Conservation (phyloP, 2,888 invertebrate species). For the Troides helena region DNA sequence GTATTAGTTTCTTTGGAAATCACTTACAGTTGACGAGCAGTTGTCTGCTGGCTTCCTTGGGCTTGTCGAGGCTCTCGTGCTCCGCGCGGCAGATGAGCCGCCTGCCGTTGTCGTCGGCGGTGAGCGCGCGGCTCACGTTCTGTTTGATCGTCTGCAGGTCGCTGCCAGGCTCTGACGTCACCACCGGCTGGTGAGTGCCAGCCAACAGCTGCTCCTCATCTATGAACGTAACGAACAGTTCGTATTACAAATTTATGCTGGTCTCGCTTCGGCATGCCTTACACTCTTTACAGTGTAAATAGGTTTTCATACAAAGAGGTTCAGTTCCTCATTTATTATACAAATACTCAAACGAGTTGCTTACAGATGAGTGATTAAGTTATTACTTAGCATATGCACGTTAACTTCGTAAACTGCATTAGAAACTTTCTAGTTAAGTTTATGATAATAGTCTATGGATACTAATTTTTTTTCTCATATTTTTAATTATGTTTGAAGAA, state of each 20-base stretch:
- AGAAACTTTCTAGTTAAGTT: too few species aligned
- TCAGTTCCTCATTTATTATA: too few species aligned
- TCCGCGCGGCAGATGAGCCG: conserved; percentile 83
- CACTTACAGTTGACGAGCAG: conserved; percentile 63
- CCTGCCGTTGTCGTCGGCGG: conserved; percentile 83
- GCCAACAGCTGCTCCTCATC: conserved; percentile 82
- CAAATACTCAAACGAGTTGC: too few species aligned
- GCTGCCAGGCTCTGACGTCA: conserved; percentile 71
- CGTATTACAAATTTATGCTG: neutral
- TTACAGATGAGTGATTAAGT: too few species aligned
- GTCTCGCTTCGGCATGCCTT: too few species aligned
- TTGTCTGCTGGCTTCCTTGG: conserved; percentile 53
- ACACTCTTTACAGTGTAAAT: too few species aligned
- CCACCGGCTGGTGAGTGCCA: conserved; percentile 78
- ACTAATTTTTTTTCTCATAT: too few species aligned
- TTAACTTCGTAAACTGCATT: too few species aligned
- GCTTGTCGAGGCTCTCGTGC: conserved; percentile 81
- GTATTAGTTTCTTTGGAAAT: neutral
- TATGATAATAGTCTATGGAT: too few species aligned
- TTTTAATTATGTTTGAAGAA: too few species aligned
- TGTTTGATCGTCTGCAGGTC: conserved; percentile 83
- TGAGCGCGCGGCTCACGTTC: conserved; percentile 82
- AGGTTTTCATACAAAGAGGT: too few species aligned
- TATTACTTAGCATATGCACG: too few species aligned
- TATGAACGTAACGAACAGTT: conserved; percentile 41